These are phyloP conservation scores for Mugil cephalus DNA, from an alignment of 2,113 vertebrate species.

Conservation along the genomic window DNA sequence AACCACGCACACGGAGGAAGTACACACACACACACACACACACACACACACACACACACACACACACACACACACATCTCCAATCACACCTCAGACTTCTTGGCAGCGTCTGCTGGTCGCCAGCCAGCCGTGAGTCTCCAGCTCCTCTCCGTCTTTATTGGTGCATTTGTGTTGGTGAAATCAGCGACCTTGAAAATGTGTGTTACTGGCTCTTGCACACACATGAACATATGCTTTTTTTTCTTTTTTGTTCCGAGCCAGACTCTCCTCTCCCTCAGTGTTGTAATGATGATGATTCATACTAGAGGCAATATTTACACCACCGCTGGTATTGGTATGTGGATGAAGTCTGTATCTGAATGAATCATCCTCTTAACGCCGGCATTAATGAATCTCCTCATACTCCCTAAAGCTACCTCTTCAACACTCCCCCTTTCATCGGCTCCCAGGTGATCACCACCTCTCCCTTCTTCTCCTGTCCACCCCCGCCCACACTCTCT, in stretches of 20 bases:
- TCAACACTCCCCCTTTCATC: constrained; percentile 32
- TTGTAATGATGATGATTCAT: constrained; percentile 63
- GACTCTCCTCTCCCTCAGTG: constrained; percentile 43
- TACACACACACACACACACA: constrained; percentile 4
- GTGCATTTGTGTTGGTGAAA: constrained; percentile 36
- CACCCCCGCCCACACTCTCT: neutral
- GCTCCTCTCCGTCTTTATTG: constrained; percentile 31
- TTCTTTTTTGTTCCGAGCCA: constrained; percentile 42
- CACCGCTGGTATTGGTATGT: constrained; percentile 39
- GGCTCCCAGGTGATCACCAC: constrained; percentile 37
- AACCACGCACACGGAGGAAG: neutral
- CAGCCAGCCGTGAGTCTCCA: constrained; percentile 46
- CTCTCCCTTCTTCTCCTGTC: neutral
- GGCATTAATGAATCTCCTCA: constrained; percentile 27
- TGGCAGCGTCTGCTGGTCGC: constrained; percentile 56
- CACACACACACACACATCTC: constrained; percentile 23
- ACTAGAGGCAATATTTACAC: constrained; percentile 35
- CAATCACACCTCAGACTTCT: constrained; percentile 50
- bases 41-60: constrained; percentile 16
- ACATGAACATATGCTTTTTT: constrained; percentile 21
- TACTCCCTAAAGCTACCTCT: neutral
- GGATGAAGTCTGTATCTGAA: constrained; percentile 17
- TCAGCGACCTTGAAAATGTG: constrained; percentile 64
- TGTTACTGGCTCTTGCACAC: constrained; percentile 43
- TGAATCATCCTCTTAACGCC: constrained; percentile 42